Conservation (phyloP, 2,797 vertebrate genomes). For the Melanotaenia trifasciata region DNA sequence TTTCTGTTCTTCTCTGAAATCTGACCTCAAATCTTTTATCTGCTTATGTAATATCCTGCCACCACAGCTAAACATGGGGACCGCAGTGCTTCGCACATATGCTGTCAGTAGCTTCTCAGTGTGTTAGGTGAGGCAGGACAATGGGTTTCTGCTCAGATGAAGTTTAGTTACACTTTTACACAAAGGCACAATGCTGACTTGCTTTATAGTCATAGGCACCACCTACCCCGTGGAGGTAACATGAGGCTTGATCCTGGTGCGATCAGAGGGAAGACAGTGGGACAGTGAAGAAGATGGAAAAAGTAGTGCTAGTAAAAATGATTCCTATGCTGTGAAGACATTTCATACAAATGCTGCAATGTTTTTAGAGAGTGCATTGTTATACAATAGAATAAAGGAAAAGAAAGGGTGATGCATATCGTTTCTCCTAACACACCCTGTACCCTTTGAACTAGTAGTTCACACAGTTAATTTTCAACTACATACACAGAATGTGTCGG, state of each 20-base stretch:
- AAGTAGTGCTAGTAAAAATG: neutral
- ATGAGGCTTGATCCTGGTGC: slow-evolving; percentile 22
- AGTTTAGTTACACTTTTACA: slow-evolving; percentile 61
- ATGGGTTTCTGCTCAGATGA: slow-evolving; percentile 38
- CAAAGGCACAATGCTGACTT: slow-evolving; percentile 49
- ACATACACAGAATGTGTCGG: slow-evolving; percentile 26
- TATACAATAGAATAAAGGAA: neutral
- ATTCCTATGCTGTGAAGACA: slow-evolving; percentile 12
- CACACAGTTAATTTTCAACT: slow-evolving; percentile 63
- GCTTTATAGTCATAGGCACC: slow-evolving; percentile 40
- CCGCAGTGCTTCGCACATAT: neutral
- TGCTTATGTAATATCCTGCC: slow-evolving; percentile 17
- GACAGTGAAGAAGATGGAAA: neutral
- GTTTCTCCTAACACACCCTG: slow-evolving; percentile 45
- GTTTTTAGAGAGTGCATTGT: slow-evolving; percentile 28
- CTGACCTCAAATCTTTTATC: slow-evolving; percentile 29
- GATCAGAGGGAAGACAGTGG: neutral
- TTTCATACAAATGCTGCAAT: slow-evolving; percentile 17
- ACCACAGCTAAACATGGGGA: neutral
- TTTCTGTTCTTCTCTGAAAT: slow-evolving; percentile 41
- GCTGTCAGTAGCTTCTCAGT: neutral
- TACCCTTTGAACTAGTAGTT: slow-evolving; percentile 51
- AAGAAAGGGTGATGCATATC: slow-evolving; percentile 15
- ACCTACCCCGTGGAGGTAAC: slow-evolving; percentile 54
- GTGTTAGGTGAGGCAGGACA: slow-evolving; percentile 38